Evolutionary conservation across 2,113 vertebrate species (phyloP), one percentile per base, ranked within the genome.

Genomic region (Progne subis): DNA sequence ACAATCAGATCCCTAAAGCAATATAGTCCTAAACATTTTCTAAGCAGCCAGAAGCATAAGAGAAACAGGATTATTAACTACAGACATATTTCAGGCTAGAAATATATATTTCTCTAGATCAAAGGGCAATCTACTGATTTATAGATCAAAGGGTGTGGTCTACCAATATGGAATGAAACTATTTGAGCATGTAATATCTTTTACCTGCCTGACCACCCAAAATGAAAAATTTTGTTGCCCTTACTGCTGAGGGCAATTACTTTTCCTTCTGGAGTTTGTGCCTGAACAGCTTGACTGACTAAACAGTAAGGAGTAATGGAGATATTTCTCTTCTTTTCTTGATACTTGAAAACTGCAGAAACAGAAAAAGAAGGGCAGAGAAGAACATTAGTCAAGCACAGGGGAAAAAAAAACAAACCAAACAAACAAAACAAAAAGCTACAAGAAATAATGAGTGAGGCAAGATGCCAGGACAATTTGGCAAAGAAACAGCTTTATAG

Each of bases 11-110:
- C 49, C 65, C 57, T 67, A 81, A 57, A 96, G 68, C 55, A 95
- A 86, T 56, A 67, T 60, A 84, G 79, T 88, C 74, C 70, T 88
- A 94, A 90, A 63, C 56, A 50, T 89, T 96, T 93, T 82, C 84
- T 88, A 95, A 98, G 87, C 19, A 26, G 53, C 64, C 78, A 86
- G 34, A 90, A 77, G 44, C 2, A 2, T 18, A 92, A 49, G 24
- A 92, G 55, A 95, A 89, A 59, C 20, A 39, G 17, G n/a, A 90
- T 53, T 28, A 20, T 41, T 41, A 94, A 80, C 44, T 67, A 43
- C 7, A 55, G 32, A 72, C 43, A 46, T 72, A 69, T 90, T 91
- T 81, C 32, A 91, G 71, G 32, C 24, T 71, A 26, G 46, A 90
- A 81, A 34, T 5, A 18, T 4, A 3, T 23, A 8, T 43, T 41